Percentiles rank a stretch among this genome's conserved stretches.
These are phyloP conservation scores for Mormyrus hasselquistii DNA, from an alignment of 2,797 vertebrate species.

Conservation along the genomic window DNA sequence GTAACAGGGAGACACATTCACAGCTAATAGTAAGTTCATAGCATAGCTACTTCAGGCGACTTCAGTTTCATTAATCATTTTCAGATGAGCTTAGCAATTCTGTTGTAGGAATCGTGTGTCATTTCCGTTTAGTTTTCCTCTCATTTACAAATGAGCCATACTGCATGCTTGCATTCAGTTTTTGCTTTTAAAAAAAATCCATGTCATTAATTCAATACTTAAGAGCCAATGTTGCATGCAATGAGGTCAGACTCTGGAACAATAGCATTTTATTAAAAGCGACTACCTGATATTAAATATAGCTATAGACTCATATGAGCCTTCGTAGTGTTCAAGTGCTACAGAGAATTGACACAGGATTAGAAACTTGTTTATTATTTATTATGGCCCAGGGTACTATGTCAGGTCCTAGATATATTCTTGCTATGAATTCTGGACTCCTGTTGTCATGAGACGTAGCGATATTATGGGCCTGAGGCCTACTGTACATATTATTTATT, in stretches of 20 bases:
- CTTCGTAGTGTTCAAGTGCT: neutral
- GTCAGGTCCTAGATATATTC: neutral
- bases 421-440: neutral
- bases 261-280: slow-evolving; percentile 2
- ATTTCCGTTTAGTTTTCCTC: neutral
- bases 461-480: neutral
- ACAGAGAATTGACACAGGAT: neutral
- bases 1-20: neutral
- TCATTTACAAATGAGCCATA: slow-evolving; percentile 13
- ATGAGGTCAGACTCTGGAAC: neutral
- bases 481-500: neutral
- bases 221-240: neutral
- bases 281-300: slow-evolving; percentile 5
- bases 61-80: neutral
- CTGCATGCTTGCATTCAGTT: neutral
- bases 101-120: neutral
- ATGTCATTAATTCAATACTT: neutral
- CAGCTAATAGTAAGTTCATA: neutral
- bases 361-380: neutral
- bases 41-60: neutral
- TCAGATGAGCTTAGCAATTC: neutral
- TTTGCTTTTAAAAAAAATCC: neutral
- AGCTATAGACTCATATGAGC: neutral
- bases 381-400: neutral
- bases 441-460: neutral